phyloP scores from a whole-genome alignment of 2,113 vertebrate species.

The Cromileptes altivelis region DNA sequence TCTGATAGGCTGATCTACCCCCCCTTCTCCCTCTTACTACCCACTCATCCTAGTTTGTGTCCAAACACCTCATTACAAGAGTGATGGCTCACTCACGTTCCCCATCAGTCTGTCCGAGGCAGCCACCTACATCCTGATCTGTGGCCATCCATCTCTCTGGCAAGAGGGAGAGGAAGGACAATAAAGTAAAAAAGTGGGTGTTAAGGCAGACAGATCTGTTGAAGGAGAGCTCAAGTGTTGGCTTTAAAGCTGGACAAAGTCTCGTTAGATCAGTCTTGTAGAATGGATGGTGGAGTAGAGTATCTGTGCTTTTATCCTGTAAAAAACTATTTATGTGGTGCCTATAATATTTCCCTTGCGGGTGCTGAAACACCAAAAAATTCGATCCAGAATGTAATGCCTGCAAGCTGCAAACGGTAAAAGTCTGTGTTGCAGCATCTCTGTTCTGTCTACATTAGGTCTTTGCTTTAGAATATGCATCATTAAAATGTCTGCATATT shows the following conservation, averaged over 20 bases:
- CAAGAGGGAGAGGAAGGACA: slow-evolving; percentile 16
- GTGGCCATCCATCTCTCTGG: slow-evolving; percentile 68
- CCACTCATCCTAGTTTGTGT: slow-evolving; percentile 43
- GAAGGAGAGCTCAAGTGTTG: slow-evolving; percentile 26
- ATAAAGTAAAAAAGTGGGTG: slow-evolving; percentile 37
- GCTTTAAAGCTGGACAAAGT: slow-evolving; percentile 21
- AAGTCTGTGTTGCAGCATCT: slow-evolving; percentile 15
- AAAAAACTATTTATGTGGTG: neutral
- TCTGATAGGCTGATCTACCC: slow-evolving; percentile 28
- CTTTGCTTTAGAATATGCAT: slow-evolving; percentile 1
- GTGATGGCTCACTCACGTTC: slow-evolving; percentile 63
- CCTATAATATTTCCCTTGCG: slow-evolving; percentile 10
- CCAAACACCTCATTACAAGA: slow-evolving; percentile 69
- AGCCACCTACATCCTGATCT: slow-evolving; percentile 58
- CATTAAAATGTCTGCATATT: slow-evolving; percentile 25
- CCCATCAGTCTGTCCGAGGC: slow-evolving; percentile 44
- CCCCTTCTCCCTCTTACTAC: neutral
- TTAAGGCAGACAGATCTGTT: slow-evolving; percentile 40
- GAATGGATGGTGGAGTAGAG: neutral
- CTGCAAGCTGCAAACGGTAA: neutral
- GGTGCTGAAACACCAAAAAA: slow-evolving; percentile 9
- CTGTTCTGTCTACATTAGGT: slow-evolving; percentile 3
- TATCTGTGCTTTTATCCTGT: slow-evolving; percentile 7
- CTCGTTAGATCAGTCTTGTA: slow-evolving; percentile 16
- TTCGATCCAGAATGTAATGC: neutral